These are phyloP conservation scores for Fabriciana adippe DNA, from an alignment of 2,888 invertebrate genomes.

Conservation along the genomic window DNA sequence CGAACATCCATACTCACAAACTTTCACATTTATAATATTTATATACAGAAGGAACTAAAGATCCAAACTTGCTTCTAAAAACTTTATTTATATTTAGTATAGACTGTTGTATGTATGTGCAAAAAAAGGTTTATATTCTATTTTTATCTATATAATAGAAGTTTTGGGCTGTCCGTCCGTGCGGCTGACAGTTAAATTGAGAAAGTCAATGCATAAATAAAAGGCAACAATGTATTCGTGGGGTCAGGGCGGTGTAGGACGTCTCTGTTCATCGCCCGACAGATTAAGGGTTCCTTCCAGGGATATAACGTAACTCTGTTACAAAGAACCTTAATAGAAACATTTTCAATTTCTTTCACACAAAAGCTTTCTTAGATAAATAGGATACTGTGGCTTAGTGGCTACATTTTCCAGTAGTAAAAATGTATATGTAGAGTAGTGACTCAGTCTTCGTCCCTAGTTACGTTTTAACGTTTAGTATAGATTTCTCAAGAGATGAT, in stretches of 20 bases:
- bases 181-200: constrained; percentile 70
- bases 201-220: constrained; percentile 79
- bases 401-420: no score
- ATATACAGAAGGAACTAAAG: no score
- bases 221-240: constrained; percentile 65
- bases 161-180: constrained; percentile 45
- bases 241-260: constrained; percentile 27
- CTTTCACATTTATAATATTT: no score
- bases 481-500: no score
- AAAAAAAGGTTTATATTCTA: no score
- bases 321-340: constrained; percentile 3
- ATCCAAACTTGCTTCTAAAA: not conserved
- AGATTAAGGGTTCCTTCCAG: constrained; percentile 27
- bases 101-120: not conserved
- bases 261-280: constrained; percentile 17
- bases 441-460: no score
- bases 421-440: no score
- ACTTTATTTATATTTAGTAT: not conserved
- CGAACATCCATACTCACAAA: no score
- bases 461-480: no score
- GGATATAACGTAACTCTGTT: constrained; percentile 8
- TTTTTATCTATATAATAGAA: constrained; percentile 21
- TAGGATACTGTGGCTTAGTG: not conserved
- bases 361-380: not conserved
- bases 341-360: constrained; percentile 11